Base-by-base conservation (phyloP, 2,888 invertebrate genomes). In the Heliconius erato region DNA sequence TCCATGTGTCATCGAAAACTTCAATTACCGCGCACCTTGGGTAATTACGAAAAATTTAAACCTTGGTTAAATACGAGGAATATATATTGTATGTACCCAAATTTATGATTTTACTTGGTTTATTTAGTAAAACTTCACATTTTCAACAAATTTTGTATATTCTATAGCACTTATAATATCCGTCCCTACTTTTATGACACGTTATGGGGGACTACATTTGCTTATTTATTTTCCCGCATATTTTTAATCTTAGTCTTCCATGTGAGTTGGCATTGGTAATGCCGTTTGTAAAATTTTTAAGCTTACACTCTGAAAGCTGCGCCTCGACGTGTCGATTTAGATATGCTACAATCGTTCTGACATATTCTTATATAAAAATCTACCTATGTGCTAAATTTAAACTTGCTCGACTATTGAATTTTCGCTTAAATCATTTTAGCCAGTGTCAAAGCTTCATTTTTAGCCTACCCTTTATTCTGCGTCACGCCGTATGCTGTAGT, bases 261-360 rank as follows among this genome's bases (percentile, higher is more conserved):
- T 63, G 16, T 40, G 63, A 76, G 76, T 26, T 32, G 35, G 63
- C 26, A 76, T 26, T 76, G 35, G 63, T 40, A 40, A 63, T n/a
- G 63, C 9, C 26, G 26, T 71, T 16, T 71, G 7, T 67, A 44
- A 44, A 14, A 44, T n/a, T 71, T 40, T 71, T n/a, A 71, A 71
- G 14, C 14, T 14, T 76, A n/a, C n/a, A 59, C n/a, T 76, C 74
- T 76, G 32, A 35, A 54, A 23, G 23, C 32, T 59, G n/a, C 35
- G 74, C n/a, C 35, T 35, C n/a, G 59, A 74, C 32, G 59, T 76
- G 35, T 63, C n/a, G 35, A 6, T 26, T 76, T n/a, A 76, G 40
- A 63, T 40, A 63, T 63, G 26, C 63, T 63, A 63, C 59, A 76
- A 28, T 76, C 76, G 63, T 26, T 76, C 76, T 35, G 9, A 59